These are phyloP conservation scores for Knipowitschia caucasica DNA, from an alignment of 2,797 vertebrate genomes.

Conservation along the genomic window DNA sequence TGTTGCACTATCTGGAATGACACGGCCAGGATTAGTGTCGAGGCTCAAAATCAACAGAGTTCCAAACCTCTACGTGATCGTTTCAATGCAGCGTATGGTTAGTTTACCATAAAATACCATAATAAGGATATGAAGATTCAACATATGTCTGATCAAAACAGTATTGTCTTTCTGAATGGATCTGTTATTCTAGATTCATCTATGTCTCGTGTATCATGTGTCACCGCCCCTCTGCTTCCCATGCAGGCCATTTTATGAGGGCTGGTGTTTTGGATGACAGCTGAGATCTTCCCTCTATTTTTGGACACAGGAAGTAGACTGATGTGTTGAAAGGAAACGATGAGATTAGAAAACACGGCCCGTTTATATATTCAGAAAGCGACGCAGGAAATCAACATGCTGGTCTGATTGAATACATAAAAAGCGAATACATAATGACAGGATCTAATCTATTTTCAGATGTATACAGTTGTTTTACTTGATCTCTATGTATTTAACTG, in stretches of 20 bases:
- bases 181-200: too few relatives aligned
- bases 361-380: slow-evolving; percentile 60
- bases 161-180: not conserved
- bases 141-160: not conserved
- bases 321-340: slow-evolving; percentile 65
- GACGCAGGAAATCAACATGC: slow-evolving; percentile 60
- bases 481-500: too few relatives aligned
- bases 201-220: too few relatives aligned
- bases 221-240: not conserved
- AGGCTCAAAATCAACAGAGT: slow-evolving; percentile 27
- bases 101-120: slow-evolving; percentile 2
- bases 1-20: slow-evolving; percentile 37
- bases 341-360: slow-evolving; percentile 50
- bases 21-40: slow-evolving; percentile 43
- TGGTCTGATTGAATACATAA: slow-evolving; percentile 21
- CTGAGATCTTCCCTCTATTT: slow-evolving; percentile 47
- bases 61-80: slow-evolving; percentile 21
- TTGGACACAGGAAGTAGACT: slow-evolving; percentile 59
- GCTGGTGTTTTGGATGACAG: slow-evolving; percentile 3
- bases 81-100: slow-evolving; percentile 8
- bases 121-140: not conserved
- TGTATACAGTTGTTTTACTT: not conserved
- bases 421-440: not conserved
- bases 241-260: not conserved
- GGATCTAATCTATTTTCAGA: not conserved